A percentile compares a stretch with the other conserved stretches of the same genome.
Evolutionary conservation across 2,888 invertebrate species (phyloP).

Genomic region (Aleiodes leptofemur): DNA sequence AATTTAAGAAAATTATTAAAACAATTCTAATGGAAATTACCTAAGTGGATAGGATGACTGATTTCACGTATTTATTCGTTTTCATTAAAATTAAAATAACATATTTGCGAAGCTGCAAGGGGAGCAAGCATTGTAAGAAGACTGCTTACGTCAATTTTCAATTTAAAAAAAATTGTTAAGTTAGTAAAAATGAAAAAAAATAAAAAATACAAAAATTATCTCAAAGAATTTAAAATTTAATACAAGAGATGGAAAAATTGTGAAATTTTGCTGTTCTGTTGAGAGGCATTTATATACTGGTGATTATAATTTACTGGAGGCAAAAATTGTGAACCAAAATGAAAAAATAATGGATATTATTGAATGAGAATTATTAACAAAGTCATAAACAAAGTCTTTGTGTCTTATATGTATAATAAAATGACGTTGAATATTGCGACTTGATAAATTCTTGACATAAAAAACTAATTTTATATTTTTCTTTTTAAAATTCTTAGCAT

Average conservation of each 20-base stretch:
- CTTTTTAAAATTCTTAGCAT: no score
- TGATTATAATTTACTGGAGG: slow-evolving; percentile 28
- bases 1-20: slow-evolving; percentile 21
- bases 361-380: slow-evolving; percentile 42
- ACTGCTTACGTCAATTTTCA: slow-evolving; percentile 74
- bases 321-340: slow-evolving; percentile 19
- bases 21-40: slow-evolving; percentile 40
- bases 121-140: slow-evolving; percentile 73
- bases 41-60: slow-evolving; percentile 64
- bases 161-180: slow-evolving; percentile 67
- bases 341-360: slow-evolving; percentile 17
- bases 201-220: slow-evolving; percentile 7
- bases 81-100: neutral
- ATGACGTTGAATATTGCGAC: slow-evolving; percentile 32
- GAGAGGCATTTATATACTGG: slow-evolving; percentile 28
- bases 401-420: slow-evolving; percentile 34
- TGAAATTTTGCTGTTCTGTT: slow-evolving; percentile 24
- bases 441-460: slow-evolving; percentile 3
- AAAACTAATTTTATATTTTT: neutral
- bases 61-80: slow-evolving; percentile 63
- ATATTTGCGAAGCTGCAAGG: slow-evolving; percentile 66
- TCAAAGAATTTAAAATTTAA: slow-evolving; percentile 18
- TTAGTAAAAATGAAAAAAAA: slow-evolving; percentile 52
- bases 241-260: slow-evolving; percentile 18
- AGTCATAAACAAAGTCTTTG: slow-evolving; percentile 30